Evolutionary conservation across 2,797 vertebrate species (phyloP).

Genomic region (Meda fulgida): DNA sequence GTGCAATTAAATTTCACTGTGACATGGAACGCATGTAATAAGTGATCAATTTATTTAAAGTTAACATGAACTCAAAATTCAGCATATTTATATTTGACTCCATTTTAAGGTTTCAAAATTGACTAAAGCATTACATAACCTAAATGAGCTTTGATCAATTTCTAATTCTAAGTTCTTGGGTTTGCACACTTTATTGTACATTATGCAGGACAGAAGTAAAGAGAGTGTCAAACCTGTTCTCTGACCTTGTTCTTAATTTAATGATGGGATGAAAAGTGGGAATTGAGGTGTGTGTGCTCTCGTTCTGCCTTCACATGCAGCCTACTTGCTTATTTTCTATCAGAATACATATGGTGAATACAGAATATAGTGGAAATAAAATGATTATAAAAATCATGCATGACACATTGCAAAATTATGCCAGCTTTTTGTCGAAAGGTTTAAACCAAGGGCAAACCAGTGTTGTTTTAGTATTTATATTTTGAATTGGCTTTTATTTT

Average conservation of each 20-base stretch:
- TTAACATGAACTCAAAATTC: background rate
- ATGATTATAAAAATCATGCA: background rate
- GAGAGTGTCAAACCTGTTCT: background rate
- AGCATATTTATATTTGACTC: background rate
- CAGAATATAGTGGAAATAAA: background rate
- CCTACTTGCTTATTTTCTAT: background rate
- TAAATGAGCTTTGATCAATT: background rate
- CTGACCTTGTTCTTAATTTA: conserved; percentile 5
- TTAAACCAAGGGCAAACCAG: background rate
- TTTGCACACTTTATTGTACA: too few relatives aligned
- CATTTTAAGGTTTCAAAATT: background rate
- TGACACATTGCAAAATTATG: background rate
- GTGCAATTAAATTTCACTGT: background rate
- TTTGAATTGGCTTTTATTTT: background rate
- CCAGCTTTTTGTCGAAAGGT: too few relatives aligned
- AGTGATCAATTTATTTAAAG: too few relatives aligned
- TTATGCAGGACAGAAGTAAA: background rate
- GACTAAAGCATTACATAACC: background rate
- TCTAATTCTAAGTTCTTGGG: background rate
- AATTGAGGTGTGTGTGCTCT: background rate
- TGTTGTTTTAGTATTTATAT: background rate
- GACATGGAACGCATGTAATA: background rate
- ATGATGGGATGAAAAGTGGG: background rate
- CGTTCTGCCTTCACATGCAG: background rate
- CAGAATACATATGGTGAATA: too few relatives aligned